phyloP scores from a whole-genome alignment of 2,113 vertebrate species.

The Geothlypis trichas region DNA sequence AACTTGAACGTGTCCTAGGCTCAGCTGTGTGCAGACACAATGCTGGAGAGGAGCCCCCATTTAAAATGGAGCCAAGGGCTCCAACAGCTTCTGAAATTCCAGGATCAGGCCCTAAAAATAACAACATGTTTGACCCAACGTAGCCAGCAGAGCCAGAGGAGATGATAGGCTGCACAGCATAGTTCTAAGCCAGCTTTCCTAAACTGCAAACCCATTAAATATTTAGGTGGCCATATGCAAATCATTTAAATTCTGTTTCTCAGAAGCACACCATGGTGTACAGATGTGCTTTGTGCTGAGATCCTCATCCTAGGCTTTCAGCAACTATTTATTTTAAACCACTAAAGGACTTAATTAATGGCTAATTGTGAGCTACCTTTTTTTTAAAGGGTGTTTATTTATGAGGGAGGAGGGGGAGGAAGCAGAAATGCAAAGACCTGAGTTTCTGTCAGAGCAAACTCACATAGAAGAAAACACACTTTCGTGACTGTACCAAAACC shows the following conservation, averaged over 20 bases:
- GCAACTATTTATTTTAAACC: slow-evolving; percentile 47
- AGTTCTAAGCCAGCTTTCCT: slow-evolving; percentile 42
- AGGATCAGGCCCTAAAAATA: slow-evolving; percentile 16
- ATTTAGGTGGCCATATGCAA: slow-evolving; percentile 71
- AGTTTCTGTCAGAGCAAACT: neutral
- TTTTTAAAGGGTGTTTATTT: neutral
- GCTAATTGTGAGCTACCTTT: slow-evolving; percentile 1
- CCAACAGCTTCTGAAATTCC: neutral
- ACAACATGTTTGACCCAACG: neutral
- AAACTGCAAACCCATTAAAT: slow-evolving; percentile 62
- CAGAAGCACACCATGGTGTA: slow-evolving; percentile 16
- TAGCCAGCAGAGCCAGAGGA: neutral
- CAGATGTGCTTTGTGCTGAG: slow-evolving; percentile 24
- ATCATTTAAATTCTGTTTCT: slow-evolving; percentile 59
- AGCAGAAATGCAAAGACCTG: neutral
- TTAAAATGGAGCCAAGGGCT: neutral
- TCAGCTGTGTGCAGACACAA: neutral
- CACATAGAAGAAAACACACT: neutral
- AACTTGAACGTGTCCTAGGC: neutral
- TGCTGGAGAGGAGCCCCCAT: neutral
- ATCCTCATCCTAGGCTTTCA: slow-evolving; percentile 19
- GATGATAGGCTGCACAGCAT: neutral
- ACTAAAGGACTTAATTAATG: slow-evolving; percentile 40
- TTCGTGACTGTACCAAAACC: neutral
- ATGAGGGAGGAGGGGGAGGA: neutral